phyloP scores from a whole-genome alignment of 2,797 vertebrate species.

The Tolypeutes matacus region DNA sequence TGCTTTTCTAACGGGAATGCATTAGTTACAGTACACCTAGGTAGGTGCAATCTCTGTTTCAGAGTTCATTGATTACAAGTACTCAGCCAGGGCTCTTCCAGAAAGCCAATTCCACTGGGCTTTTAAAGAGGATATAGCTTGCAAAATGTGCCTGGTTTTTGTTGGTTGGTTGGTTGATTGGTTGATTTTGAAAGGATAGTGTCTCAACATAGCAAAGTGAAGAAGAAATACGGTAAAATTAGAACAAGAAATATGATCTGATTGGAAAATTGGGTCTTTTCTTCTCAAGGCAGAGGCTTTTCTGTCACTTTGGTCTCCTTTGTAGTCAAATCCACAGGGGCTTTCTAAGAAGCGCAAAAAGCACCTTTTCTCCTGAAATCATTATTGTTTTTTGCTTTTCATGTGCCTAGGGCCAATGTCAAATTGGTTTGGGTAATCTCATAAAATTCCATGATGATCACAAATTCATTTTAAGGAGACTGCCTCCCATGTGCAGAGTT shows the following conservation, averaged over 20 bases:
- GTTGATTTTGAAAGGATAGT: background rate
- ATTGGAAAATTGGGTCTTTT: background rate
- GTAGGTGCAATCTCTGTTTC: background rate
- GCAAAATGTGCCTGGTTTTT: background rate
- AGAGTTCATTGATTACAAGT: background rate
- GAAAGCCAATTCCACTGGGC: background rate
- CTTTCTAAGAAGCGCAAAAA: slow-evolving; percentile 51
- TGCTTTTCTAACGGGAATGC: slow-evolving; percentile 27
- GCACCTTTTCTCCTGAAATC: slow-evolving; percentile 41
- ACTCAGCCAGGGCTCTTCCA: background rate
- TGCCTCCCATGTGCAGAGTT: background rate
- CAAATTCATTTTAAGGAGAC: slow-evolving; percentile 60
- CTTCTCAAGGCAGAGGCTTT: background rate
- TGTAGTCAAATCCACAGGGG: background rate
- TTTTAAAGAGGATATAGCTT: background rate
- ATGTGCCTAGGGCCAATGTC: slow-evolving; percentile 64
- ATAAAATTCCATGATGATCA: slow-evolving; percentile 46
- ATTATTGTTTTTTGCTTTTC: slow-evolving; percentile 32
- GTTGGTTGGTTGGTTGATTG: background rate
- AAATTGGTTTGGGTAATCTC: slow-evolving; percentile 79
- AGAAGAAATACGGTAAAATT: slow-evolving; percentile 8
- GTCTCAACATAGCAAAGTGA: background rate
- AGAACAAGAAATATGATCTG: background rate
- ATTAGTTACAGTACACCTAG: background rate
- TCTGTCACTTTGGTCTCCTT: background rate